phyloP scores from a whole-genome alignment of 2,113 vertebrate genomes.

The Natator depressus region DNA sequence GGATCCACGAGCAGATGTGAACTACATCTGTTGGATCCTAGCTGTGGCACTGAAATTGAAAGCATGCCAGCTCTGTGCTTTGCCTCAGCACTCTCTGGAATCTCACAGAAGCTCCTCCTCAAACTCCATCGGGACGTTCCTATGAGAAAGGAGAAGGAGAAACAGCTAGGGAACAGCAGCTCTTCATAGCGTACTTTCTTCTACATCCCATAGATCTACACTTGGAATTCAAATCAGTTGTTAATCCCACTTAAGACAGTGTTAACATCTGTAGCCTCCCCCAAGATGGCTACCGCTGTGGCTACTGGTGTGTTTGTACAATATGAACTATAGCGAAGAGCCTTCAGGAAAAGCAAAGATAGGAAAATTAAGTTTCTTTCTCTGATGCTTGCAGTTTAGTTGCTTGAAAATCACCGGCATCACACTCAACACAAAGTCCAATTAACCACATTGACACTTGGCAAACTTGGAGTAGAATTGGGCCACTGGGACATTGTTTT shows the following conservation, averaged over 20 bases:
- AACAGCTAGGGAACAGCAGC: background rate
- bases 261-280: background rate
- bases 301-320: background rate
- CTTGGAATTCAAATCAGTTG: fast-evolving
- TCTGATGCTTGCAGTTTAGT: background rate
- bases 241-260: background rate
- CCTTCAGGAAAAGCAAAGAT: background rate
- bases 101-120: background rate
- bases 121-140: background rate
- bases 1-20: background rate
- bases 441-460: background rate
- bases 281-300: fast-evolving
- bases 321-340: background rate
- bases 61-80: background rate
- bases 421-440: background rate
- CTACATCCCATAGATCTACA: background rate
- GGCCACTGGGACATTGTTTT: background rate
- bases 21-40: background rate
- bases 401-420: background rate
- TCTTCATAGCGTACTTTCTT: background rate
- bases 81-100: background rate
- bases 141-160: background rate
- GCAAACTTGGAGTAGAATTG: background rate
- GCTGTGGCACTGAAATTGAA: background rate
- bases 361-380: background rate